These are phyloP conservation scores for Eidolon dupreanum DNA, from an alignment of 2,797 vertebrate genomes.

Conservation along the genomic window DNA sequence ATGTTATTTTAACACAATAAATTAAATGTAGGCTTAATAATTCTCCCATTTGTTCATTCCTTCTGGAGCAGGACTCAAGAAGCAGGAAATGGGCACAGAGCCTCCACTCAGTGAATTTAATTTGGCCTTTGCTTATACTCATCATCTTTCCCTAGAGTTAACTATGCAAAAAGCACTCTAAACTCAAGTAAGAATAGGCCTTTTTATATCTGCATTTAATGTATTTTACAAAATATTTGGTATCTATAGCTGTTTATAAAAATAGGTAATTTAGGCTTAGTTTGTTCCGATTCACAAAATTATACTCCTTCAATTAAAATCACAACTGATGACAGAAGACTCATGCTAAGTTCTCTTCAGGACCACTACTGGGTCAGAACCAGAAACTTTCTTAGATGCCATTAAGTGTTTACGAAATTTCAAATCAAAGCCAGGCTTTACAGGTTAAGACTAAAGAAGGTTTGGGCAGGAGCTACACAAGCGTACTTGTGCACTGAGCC, in stretches of 20 bases:
- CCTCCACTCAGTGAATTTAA: neutral
- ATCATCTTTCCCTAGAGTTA: neutral
- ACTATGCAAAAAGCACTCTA: slow-evolving; percentile 13
- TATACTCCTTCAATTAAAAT: slow-evolving; percentile 12
- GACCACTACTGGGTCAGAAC: neutral
- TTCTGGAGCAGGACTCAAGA: neutral
- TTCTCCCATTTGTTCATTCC: neutral
- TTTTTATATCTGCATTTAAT: slow-evolving; percentile 6
- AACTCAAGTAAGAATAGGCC: neutral
- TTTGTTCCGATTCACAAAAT: neutral
- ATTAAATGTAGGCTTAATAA: slow-evolving; percentile 90
- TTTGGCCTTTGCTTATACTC: neutral
- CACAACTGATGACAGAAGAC: neutral
- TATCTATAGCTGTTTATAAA: slow-evolving; percentile 60
- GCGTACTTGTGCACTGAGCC: neutral
- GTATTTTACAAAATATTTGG: slow-evolving; percentile 58
- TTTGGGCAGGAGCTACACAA: neutral
- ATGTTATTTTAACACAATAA: slow-evolving; percentile 99
- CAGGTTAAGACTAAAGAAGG: neutral
- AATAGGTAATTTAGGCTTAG: slow-evolving; percentile 40
- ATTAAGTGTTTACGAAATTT: neutral
- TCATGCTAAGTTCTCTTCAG: neutral
- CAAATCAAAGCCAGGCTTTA: neutral
- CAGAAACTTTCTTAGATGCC: neutral
- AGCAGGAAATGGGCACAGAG: neutral